phyloP scores from a whole-genome alignment of 2,113 vertebrate species.

The Albula goreensis region DNA sequence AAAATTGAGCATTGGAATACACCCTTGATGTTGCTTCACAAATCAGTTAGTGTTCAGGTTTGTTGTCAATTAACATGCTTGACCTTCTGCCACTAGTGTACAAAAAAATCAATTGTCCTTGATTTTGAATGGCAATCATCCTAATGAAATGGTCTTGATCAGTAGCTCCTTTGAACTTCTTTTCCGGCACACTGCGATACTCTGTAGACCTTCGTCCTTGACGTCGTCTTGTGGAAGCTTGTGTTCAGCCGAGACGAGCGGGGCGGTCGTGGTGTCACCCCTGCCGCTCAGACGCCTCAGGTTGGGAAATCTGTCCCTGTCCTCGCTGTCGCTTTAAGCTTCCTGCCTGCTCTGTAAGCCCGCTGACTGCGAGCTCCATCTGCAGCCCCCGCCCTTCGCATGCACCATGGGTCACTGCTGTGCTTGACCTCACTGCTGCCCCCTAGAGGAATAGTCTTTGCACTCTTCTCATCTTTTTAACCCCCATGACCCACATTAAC shows the following conservation, averaged over 20 bases:
- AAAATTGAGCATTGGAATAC: too few species aligned
- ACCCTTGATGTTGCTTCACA: neutral
- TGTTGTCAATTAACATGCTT: neutral
- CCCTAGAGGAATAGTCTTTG: neutral
- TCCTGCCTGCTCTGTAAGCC: neutral
- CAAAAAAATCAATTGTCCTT: conserved; percentile 30
- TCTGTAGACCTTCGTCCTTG: conserved; percentile 96
- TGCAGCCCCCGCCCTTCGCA: neutral
- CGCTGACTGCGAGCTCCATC: neutral
- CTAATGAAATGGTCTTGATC: conserved; percentile 51
- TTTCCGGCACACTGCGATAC: conserved; percentile 78
- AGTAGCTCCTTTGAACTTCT: conserved; percentile 79
- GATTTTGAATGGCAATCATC: conserved; percentile 39
- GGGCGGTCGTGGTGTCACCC: conserved; percentile 80
- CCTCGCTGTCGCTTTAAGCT: conserved; percentile 48
- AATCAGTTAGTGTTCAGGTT: neutral
- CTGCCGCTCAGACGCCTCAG: conserved; percentile 85
- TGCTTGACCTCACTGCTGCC: neutral
- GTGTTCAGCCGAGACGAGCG: conserved; percentile 96
- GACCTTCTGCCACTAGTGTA: neutral
- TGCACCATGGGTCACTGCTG: neutral
- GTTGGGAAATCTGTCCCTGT: conserved; percentile 81
- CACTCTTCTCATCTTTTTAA: neutral
- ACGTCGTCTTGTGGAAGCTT: conserved; percentile 97
- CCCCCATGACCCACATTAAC: too few species aligned